Evolutionary conservation across 2,797 vertebrate genomes (phyloP).

Genomic region (Sebastes alutus): DNA sequence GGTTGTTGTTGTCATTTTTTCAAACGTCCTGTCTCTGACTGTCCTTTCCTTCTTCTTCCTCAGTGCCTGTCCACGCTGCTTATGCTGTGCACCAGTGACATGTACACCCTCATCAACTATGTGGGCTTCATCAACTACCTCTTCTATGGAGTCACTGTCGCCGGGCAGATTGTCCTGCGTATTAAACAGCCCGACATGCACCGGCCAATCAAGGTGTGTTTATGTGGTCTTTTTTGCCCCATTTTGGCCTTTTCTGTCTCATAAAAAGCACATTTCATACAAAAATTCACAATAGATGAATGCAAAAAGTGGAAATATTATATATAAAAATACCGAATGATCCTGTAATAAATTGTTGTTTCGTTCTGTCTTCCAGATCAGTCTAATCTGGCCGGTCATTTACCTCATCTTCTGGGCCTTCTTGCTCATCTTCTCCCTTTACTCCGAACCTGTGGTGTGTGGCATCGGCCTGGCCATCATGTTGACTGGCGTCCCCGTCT

Average conservation of each 20-base stretch:
- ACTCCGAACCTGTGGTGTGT: constrained; percentile 93
- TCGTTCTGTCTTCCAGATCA: constrained; percentile 78
- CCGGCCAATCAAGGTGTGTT: constrained; percentile 90
- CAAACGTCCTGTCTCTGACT: not conserved
- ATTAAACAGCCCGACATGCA: constrained; percentile 87
- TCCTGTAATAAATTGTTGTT: not conserved
- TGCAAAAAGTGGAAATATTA: not conserved
- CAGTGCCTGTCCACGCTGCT: constrained; percentile 93
- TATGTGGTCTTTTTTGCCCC: not conserved
- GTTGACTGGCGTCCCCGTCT: constrained; percentile 92
- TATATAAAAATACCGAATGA: not conserved
- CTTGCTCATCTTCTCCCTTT: constrained; percentile 92
- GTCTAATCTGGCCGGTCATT: constrained; percentile 90
- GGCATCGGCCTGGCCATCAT: constrained; percentile 94
- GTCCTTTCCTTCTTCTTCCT: not conserved
- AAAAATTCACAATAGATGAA: not conserved
- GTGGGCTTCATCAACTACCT: constrained; percentile 98
- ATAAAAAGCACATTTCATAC: not conserved
- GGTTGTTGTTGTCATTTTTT: too few relatives aligned
- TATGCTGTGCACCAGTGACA: constrained; percentile 96
- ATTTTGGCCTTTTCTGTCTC: not conserved
- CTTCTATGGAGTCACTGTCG: constrained; percentile 93
- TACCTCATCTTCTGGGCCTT: constrained; percentile 96
- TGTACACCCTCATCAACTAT: constrained; percentile 96
- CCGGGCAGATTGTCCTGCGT: constrained; percentile 92